Percentiles rank a stretch among this genome's conserved stretches.
Evolutionary conservation across 2,113 vertebrate genomes (phyloP).

Genomic region (Lates calcarifer): DNA sequence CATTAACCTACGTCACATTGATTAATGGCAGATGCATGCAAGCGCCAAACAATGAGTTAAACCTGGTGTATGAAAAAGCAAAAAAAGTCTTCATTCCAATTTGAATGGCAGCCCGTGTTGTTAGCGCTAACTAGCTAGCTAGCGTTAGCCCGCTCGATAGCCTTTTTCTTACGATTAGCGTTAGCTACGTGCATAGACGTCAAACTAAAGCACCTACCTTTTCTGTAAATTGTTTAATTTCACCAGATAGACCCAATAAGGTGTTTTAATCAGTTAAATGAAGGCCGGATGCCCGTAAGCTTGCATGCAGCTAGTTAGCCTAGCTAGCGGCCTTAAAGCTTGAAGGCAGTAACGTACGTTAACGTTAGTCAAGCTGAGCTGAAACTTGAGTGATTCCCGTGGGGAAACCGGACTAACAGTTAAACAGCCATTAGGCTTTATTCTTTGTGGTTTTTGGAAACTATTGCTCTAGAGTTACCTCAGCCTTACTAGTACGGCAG

Average conservation of each 20-base stretch:
- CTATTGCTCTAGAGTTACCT: rapidly evolving
- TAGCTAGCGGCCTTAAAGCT: slow-evolving; percentile 65
- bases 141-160: slow-evolving; percentile 48
- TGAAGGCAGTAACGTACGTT: not conserved
- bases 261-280: not conserved
- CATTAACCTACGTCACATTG: rapidly evolving
- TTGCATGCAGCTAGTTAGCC: slow-evolving; percentile 61
- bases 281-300: not conserved
- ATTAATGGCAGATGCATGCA: not conserved
- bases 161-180: not conserved
- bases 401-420: not conserved
- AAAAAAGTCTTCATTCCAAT: slow-evolving; percentile 32
- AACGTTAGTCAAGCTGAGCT: slow-evolving; percentile 21
- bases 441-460: rapidly evolving
- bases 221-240: not conserved
- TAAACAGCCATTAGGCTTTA: not conserved
- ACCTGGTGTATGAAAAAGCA: slow-evolving; percentile 2
- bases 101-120: slow-evolving; percentile 72
- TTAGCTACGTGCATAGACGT: not conserved
- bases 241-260: rapidly evolving
- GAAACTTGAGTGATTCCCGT: slow-evolving; percentile 43
- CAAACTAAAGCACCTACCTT: rapidly evolving
- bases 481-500: rapidly evolving
- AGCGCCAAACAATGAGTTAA: not conserved
- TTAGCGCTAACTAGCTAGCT: slow-evolving; percentile 64